These are phyloP conservation scores for Steatocranus sp. DNA, from an alignment of 2,797 vertebrate genomes.

Conservation along the genomic window DNA sequence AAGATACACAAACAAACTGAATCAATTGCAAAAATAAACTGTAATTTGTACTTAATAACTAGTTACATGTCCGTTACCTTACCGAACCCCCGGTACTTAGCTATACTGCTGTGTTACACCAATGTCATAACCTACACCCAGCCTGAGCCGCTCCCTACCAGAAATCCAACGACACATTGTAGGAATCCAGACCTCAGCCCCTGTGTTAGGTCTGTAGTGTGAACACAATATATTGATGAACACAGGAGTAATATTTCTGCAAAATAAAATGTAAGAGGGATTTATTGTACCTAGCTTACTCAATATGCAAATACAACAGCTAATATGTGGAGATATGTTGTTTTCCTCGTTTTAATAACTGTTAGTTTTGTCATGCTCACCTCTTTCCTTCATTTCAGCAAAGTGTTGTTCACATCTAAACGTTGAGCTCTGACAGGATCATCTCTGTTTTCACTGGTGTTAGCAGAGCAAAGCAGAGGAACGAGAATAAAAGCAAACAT, in stretches of 20 bases:
- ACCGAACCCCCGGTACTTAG: background rate
- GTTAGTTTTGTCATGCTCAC: rapidly evolving
- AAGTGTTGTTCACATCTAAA: background rate
- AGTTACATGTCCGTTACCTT: background rate
- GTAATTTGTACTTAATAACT: background rate
- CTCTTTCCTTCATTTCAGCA: background rate
- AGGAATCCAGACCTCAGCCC: background rate
- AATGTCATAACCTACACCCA: background rate
- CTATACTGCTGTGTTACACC: background rate
- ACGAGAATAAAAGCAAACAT: background rate
- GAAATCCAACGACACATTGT: background rate
- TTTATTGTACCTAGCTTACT: background rate
- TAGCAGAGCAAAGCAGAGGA: background rate
- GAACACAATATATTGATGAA: background rate
- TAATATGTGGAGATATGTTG: background rate
- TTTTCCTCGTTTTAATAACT: background rate
- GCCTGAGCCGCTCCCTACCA: rapidly evolving
- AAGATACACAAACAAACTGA: rapidly evolving
- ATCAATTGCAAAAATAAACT: background rate
- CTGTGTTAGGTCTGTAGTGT: background rate
- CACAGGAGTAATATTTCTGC: background rate
- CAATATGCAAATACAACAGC: background rate
- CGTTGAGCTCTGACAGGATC: rapidly evolving
- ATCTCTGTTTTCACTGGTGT: background rate
- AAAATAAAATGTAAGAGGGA: background rate